Percentiles rank a stretch among this genome's conserved stretches.
phyloP scores from a whole-genome alignment of 2,113 vertebrate genomes.

The Silurus meridionalis region DNA sequence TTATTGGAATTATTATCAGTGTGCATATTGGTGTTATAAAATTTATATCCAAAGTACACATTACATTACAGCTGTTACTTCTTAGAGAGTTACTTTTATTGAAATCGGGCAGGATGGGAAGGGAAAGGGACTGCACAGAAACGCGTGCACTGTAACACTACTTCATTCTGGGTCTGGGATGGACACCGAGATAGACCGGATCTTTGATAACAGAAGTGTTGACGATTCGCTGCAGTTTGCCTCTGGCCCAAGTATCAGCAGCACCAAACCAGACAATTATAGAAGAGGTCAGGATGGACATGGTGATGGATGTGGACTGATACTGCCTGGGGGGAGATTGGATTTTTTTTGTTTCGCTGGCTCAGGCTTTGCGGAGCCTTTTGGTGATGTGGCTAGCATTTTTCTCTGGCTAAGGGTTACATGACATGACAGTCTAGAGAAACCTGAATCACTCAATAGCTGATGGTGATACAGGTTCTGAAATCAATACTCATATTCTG shows the following conservation, averaged over 20 bases:
- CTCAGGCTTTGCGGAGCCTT: neutral
- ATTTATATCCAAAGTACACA: neutral
- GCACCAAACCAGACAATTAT: conserved; percentile 10
- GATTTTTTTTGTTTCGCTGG: neutral
- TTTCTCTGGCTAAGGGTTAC: neutral
- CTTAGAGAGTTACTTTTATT: no score
- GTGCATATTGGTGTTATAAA: neutral
- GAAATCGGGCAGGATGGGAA: neutral
- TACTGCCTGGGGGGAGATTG: neutral
- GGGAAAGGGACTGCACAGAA: neutral
- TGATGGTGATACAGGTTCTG: neutral
- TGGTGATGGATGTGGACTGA: neutral
- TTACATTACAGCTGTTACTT: neutral
- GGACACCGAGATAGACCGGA: neutral
- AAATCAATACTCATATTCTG: neutral
- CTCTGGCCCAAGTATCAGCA: neutral
- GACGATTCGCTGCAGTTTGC: conserved; percentile 1
- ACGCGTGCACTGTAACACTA: neutral
- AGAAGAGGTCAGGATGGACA: neutral
- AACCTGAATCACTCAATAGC: neutral
- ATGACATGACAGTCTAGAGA: neutral
- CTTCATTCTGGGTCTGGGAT: neutral
- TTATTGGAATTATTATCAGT: no score
- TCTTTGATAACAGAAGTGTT: neutral
- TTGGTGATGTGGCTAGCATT: neutral